Evolutionary conservation across 2,888 invertebrate species (phyloP).

Genomic region (Dermolepida albohirtum): DNA sequence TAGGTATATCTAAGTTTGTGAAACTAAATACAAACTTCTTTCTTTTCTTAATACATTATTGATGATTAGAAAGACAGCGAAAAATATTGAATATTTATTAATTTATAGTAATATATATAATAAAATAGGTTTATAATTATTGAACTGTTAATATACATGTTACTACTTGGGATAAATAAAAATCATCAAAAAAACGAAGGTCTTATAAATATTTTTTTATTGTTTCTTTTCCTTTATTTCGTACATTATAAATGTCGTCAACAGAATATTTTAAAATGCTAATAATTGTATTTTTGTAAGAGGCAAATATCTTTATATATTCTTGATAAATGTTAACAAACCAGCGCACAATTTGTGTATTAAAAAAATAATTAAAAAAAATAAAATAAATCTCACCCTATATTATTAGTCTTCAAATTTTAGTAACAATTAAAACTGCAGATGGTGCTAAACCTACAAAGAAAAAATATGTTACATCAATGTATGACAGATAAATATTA

Average conservation of each 20-base stretch:
- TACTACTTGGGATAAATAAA: slow-evolving; percentile 20
- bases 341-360: slow-evolving; percentile 22
- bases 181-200: slow-evolving; percentile 7
- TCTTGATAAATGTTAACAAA: slow-evolving; percentile 8
- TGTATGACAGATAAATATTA: too few relatives aligned
- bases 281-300: slow-evolving; percentile 12
- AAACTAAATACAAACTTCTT: too few relatives aligned
- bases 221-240: slow-evolving; percentile 10
- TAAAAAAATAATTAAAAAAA: slow-evolving; percentile 27
- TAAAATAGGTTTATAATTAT: too few relatives aligned
- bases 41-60: too few relatives aligned
- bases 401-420: slow-evolving; percentile 59
- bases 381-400: slow-evolving; percentile 35
- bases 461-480: slow-evolving; percentile 46
- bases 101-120: too few relatives aligned
- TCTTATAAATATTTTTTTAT: slow-evolving; percentile 28
- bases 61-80: too few relatives aligned
- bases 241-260: slow-evolving; percentile 5
- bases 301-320: slow-evolving; percentile 9
- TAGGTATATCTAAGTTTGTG: too few relatives aligned
- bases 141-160: neutral
- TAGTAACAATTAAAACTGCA: slow-evolving; percentile 84
- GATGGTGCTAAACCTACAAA: slow-evolving; percentile 84
- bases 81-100: too few relatives aligned
- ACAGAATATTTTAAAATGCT: slow-evolving; percentile 27